These are phyloP conservation scores for Nanger granti DNA, from an alignment of 2,113 vertebrate species.

Conservation along the genomic window DNA sequence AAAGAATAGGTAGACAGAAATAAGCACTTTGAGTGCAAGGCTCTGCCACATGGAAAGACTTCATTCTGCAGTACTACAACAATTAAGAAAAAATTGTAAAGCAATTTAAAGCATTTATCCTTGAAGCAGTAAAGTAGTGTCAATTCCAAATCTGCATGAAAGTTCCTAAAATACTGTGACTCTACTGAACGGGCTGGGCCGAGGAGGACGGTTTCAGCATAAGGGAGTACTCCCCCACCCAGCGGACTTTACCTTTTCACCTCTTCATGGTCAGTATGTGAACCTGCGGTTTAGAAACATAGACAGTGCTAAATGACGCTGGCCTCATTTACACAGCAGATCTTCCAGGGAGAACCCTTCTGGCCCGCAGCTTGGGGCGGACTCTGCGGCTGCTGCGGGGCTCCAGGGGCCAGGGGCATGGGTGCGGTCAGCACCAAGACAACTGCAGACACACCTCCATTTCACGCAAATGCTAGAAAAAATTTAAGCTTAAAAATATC, in stretches of 20 bases:
- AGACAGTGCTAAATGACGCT: neutral
- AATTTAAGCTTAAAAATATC: neutral
- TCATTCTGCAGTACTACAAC: neutral
- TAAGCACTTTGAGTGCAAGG: neutral
- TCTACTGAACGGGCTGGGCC: neutral
- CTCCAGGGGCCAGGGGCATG: accelerated
- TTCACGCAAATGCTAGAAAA: neutral
- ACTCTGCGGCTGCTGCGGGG: neutral
- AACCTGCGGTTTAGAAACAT: neutral
- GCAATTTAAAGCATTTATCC: neutral
- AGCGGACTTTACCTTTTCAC: neutral
- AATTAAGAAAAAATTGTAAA: neutral
- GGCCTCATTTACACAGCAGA: neutral
- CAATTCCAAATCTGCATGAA: neutral
- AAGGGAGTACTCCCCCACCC: neutral
- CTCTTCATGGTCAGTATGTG: neutral
- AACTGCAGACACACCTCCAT: neutral
- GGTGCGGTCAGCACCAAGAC: neutral
- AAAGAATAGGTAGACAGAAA: neutral
- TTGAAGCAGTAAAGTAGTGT: neutral
- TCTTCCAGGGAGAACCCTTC: neutral
- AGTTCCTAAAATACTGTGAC: neutral
- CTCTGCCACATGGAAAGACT: neutral
- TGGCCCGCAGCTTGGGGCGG: neutral
- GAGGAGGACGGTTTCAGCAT: neutral